Evolutionary conservation across 2,113 vertebrate species (phyloP), one percentile per base, ranked within the genome.

Genomic region (Microcebus lehilahytsara): DNA sequence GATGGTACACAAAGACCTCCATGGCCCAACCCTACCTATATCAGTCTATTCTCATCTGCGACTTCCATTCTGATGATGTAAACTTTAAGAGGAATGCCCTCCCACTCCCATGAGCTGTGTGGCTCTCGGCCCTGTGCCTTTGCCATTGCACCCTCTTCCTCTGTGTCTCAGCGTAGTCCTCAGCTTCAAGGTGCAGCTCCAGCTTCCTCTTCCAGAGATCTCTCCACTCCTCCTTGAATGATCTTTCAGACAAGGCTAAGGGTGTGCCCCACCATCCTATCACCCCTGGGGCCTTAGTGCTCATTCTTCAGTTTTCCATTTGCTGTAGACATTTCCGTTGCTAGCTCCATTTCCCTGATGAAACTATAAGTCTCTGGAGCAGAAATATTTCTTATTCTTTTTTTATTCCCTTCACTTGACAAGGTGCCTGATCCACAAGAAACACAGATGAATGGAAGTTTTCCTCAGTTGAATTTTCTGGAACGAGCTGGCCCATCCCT

Each of bases 31-130:
- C 12, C 20, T 22, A 19, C 4, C 56, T 16, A 0, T 16, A 0
- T 3, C 1, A 10, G 34, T 3, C 22, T 25, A 66, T 20, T 23
- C 2, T 32, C 23, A 34, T 51, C 71, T 40, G 25, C 19, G 5
- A 2, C 49, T 62, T 74, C 11, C 12, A 9, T 34, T 69, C n/a
- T 6, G 0, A 1, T n/a, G 62, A 37, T 30, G 32, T 4, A 23
- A 51, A 67, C 6, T 51, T 30, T 37, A 34, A 37, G 66, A 62
- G 53, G 60, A 34, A 5, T 4, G 51, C 9, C n/a, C 4, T 19
- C 3, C 3, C 19, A 1, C 6, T 49, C 6, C 56, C 64, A 0
- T 0, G 0, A 9, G 23, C 34, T 9, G 9, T 9, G 10, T 8
- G 32, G 49, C n/a, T 71, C 34, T 32, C 23, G 40, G 8, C 13